Evolutionary conservation across 1,140 invertebrate species (phyloP).

Genomic region (Camponotus pennsylvanicus): DNA sequence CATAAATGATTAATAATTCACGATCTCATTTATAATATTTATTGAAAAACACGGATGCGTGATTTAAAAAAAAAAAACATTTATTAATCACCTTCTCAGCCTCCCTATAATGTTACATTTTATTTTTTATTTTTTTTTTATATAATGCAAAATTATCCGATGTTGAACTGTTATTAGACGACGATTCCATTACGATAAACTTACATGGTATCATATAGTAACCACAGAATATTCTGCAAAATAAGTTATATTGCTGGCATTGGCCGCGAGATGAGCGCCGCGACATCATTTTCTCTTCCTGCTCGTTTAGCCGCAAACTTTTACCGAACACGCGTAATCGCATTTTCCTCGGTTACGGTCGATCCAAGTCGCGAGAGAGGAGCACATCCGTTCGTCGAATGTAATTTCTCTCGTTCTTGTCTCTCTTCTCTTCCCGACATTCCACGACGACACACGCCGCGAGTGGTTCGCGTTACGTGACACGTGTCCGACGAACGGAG

Average conservation of each 20-base stretch:
- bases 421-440: conserved; percentile 20
- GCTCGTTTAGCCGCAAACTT: conserved; percentile 4
- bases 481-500: conserved; percentile 60
- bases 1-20: background rate
- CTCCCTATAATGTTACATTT: background rate
- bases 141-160: background rate
- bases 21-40: background rate
- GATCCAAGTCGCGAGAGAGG: background rate
- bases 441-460: conserved; percentile 50
- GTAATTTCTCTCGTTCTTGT: conserved; percentile 29
- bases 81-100: background rate
- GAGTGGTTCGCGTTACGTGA: conserved; percentile 62
- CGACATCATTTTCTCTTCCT: background rate
- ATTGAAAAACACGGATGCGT: background rate
- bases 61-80: too few relatives aligned
- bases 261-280: background rate
- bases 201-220: background rate
- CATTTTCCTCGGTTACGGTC: conserved; percentile 37
- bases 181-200: background rate
- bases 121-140: conserved; percentile 13
- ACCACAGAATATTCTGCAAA: conserved; percentile 11
- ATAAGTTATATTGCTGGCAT: conserved; percentile 22
- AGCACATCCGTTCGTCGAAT: background rate
- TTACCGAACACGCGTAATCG: conserved; percentile 44
- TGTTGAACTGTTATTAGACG: background rate